Conservation (phyloP, 2,888 invertebrate species). For the Marronus borbonicus region DNA sequence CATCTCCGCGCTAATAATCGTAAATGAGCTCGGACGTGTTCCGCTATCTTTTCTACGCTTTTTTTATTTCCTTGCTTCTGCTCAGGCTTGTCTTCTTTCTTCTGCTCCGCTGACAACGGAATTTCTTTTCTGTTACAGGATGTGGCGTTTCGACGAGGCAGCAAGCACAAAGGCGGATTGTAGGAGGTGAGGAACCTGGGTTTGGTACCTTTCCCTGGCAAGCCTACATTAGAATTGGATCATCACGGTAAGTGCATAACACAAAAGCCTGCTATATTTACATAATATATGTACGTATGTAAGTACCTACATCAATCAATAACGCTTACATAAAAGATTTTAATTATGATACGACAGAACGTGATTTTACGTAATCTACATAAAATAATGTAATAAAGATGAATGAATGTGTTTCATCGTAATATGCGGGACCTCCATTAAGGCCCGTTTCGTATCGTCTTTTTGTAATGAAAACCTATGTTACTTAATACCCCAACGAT, state of each 20-base stretch:
- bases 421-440: no score
- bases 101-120: conserved; percentile 31
- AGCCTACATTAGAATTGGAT: conserved; percentile 94
- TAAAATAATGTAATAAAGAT: no score
- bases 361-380: no score
- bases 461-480: no score
- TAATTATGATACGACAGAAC: no score
- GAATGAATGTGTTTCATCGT: no score
- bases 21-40: conserved; percentile 28
- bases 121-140: conserved; percentile 74
- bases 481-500: no score
- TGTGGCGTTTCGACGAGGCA: conserved; percentile 92
- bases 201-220: conserved; percentile 97
- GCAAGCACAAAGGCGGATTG: conserved; percentile 90
- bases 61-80: conserved; percentile 23
- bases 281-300: no score
- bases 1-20: conserved; percentile 47
- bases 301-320: no score
- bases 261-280: background rate
- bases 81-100: conserved; percentile 1
- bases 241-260: conserved; percentile 78
- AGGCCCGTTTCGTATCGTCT: no score
- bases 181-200: conserved; percentile 94
- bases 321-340: no score
- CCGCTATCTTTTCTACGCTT: conserved; percentile 1